phyloP scores from a whole-genome alignment of 2,113 vertebrate species.

The Cyprinodon variegatus region DNA sequence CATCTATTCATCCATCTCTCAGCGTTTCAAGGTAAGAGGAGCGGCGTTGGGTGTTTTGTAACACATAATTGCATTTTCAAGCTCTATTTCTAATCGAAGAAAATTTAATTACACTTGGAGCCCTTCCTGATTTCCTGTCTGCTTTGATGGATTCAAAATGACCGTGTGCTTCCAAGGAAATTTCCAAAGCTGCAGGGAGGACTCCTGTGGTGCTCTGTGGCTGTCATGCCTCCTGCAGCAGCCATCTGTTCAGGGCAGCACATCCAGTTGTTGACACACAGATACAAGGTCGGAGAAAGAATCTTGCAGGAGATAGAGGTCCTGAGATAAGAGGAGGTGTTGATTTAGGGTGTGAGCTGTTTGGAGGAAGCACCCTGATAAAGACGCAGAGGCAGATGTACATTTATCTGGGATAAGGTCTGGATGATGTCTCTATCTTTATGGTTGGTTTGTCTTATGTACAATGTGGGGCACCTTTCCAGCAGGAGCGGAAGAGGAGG shows the following conservation, averaged over 20 bases:
- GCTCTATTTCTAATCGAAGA: slow-evolving; percentile 65
- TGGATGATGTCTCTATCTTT: slow-evolving; percentile 75
- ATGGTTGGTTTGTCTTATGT: slow-evolving; percentile 73
- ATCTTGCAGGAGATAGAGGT: slow-evolving; percentile 16
- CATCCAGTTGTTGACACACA: slow-evolving; percentile 17
- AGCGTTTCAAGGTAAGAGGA: slow-evolving; percentile 10
- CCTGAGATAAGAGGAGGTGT: slow-evolving; percentile 24
- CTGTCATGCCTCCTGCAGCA: neutral
- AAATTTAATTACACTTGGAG: slow-evolving; percentile 66
- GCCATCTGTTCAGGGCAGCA: neutral
- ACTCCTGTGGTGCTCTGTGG: slow-evolving; percentile 8
- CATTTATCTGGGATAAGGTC: slow-evolving; percentile 74
- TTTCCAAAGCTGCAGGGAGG: slow-evolving; percentile 18
- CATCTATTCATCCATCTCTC: slow-evolving; percentile 6
- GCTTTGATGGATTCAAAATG: slow-evolving; percentile 57
- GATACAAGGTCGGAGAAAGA: neutral
- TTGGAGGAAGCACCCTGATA: slow-evolving; percentile 45
- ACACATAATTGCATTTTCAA: slow-evolving; percentile 59
- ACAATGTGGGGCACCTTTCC: slow-evolving; percentile 34
- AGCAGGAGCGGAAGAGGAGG: slow-evolving; percentile 17
- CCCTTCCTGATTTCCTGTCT: slow-evolving; percentile 48
- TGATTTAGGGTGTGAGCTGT: slow-evolving; percentile 17
- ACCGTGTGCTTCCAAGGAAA: slow-evolving; percentile 38
- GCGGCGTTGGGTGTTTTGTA: slow-evolving; percentile 29
- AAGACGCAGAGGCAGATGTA: slow-evolving; percentile 51